Base-by-base conservation (phyloP, 2,113 vertebrate genomes). In the Hassar affinis region DNA sequence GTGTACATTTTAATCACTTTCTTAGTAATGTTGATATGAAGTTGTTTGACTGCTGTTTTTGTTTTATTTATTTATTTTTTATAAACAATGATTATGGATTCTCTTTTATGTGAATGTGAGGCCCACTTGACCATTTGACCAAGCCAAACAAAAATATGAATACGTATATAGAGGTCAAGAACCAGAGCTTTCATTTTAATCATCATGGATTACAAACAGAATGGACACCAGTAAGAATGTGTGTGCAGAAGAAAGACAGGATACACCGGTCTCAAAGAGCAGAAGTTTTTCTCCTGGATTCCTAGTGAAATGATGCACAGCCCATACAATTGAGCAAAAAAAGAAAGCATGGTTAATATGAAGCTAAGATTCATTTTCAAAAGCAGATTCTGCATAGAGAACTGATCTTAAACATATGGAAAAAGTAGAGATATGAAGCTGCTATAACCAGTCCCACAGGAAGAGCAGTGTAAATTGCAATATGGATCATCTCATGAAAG, bases 401-500 rank as follows among this genome's bases (percentile, higher is more conserved):
- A n/a, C 72, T 10, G 20, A 12, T 4, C 45, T 64, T 35, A 35
- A 49, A 51, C 71, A 61, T 75, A 35, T 25, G 4, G 45, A 42
- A 56, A 25, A 61, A 14, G 56, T 33, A 74, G 33, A 1, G 3
- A 20, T 27, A n/a, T 56, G 49, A 74, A 49, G 38, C 35, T 30
- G 82, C 4, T 57, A 4, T 22, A 30, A 59, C 42, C 6, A 22
- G 38, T 38, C 62, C 17, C 64, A 78, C 52, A 59, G 25, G 52
- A 80, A 25, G 77, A 78, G 69, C 59, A 90, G 86, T 85, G 86
- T 59, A 83, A 74, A 90, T 90, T 57, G 42, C 52, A 59, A 49
- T 79, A 64, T 64, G 72, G 81, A 83, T 71, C 30, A 69, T 79
- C 27, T 59, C 47, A 68, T 84, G 52, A 59, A 51, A 84, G 35